Evolutionary conservation across 1,140 invertebrate genomes (phyloP).

Genomic region (Aphelenchoides avenae): DNA sequence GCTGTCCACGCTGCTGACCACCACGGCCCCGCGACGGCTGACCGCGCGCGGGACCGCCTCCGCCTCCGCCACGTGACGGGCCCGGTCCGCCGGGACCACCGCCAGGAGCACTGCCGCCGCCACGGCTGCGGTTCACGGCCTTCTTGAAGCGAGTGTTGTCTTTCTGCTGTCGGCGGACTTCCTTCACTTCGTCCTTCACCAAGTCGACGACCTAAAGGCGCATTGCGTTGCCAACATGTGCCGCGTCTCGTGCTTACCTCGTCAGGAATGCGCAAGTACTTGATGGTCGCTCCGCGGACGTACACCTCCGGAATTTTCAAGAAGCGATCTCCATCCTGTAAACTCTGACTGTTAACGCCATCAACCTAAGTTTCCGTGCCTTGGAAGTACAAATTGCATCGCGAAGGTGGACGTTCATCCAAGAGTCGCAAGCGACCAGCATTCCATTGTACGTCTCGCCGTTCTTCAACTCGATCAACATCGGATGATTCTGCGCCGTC

Average conservation of each 20-base stretch:
- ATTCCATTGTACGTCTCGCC: conserved; percentile 99
- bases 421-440: conserved; percentile 95
- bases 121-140: conserved; percentile 2
- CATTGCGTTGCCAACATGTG: neutral
- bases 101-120: conserved; percentile 34
- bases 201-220: conserved; percentile 55
- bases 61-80: conserved; percentile 10
- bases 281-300: conserved; percentile 96
- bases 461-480: conserved; percentile 98
- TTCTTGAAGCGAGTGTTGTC: conserved; percentile 50
- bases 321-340: conserved; percentile 94
- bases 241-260: conserved; percentile 69
- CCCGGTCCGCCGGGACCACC: conserved; percentile 25
- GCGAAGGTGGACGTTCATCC: conserved; percentile 98
- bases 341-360: conserved; percentile 18
- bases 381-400: conserved; percentile 98
- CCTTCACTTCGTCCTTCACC: conserved; percentile 58
- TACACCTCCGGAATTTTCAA: conserved; percentile 99
- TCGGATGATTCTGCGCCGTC: conserved; percentile 88
- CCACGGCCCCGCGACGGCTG: conserved; percentile 11
- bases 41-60: too few relatives aligned
- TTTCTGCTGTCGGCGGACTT: conserved; percentile 52
- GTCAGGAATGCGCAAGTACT: conserved; percentile 95
- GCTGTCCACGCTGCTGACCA: too few relatives aligned
- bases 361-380: too few relatives aligned